Evolutionary conservation across 2,113 vertebrate species (phyloP).

Genomic region (Nesoenas mayeri): DNA sequence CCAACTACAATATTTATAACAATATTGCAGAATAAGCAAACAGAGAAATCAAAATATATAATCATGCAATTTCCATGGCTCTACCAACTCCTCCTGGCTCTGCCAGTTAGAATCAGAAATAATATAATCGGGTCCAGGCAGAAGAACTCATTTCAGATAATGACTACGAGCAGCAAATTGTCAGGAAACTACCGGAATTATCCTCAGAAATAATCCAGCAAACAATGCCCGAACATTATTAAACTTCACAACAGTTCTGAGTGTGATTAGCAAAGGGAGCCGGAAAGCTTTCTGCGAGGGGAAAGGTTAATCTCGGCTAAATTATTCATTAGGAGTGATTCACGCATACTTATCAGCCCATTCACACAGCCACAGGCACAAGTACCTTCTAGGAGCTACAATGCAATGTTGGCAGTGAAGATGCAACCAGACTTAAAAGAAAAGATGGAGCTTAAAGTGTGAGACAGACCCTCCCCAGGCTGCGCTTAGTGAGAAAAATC

Average conservation of each 20-base stretch:
- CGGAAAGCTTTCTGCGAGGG: not conserved
- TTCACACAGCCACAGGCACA: not conserved
- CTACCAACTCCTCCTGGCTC: not conserved
- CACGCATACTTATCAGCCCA: not conserved
- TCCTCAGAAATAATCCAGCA: not conserved
- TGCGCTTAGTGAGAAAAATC: not conserved
- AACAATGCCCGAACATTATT: not conserved
- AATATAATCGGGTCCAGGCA: not conserved
- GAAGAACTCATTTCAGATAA: not conserved
- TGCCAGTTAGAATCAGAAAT: not conserved
- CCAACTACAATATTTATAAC: not conserved
- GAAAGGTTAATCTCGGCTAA: constrained; percentile 14
- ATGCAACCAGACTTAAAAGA: not conserved
- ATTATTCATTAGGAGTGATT: constrained; percentile 28
- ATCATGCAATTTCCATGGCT: not conserved
- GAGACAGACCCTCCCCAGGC: not conserved
- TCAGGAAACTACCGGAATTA: not conserved
- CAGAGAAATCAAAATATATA: not conserved
- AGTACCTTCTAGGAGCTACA: not conserved
- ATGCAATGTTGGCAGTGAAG: fast-evolving
- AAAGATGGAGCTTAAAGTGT: not conserved
- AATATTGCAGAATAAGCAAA: constrained; percentile 34
- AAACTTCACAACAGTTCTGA: not conserved
- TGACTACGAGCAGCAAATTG: not conserved
- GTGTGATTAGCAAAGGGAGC: not conserved